Base-by-base conservation (phyloP, 2,797 vertebrate genomes). In the Caiman crocodilus region DNA sequence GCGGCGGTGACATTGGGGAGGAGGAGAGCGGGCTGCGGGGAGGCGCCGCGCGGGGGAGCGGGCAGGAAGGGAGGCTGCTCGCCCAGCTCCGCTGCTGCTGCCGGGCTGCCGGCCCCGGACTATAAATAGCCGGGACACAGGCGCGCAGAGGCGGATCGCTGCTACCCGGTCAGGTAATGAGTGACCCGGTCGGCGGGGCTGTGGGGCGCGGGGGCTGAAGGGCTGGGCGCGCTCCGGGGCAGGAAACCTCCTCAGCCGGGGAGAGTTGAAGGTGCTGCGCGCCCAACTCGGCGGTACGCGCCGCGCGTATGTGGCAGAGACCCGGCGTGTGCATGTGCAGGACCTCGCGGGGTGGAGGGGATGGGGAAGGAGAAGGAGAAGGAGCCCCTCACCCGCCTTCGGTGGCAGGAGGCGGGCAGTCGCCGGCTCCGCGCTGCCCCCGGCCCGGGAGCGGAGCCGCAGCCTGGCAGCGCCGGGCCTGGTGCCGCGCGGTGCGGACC, bases 51-150 rank as follows among this genome's bases (percentile, higher is more conserved):
- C 26, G 69, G 74, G 25, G 74, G 65, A 25, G 42, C 76, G 60
- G 32, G 69, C 32, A 10, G 32, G 16, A 69, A 7, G 25, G 23
- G 69, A 71, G 28, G 60, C 30, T 30, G 6, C 50, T 18, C 42
- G 85, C 67, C 57, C 23, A 55, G 58, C 78, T 11, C 18, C 71
- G 50, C 74, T 92, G 30, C 65, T 26, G 78, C 81, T 21, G 87
- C 9, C 56, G 67, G 56, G 84, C 65, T 82, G 85, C 82, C 93
- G 92, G 96, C 97, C 93, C 79, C 17, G 63, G 71, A 90, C 97
- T 98, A 98, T 97, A 98, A 98, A 98, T 98, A 98, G 97, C 97
- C 82, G 90, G 95, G 42, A 2, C 73, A 63, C 81, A 8, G 20
- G 55, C 82, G 57, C 79, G 73, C 26, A 28, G 21, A 20, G 67